Conservation (phyloP, 2,797 vertebrate genomes). For the Chlorospingus flavigularis region DNA sequence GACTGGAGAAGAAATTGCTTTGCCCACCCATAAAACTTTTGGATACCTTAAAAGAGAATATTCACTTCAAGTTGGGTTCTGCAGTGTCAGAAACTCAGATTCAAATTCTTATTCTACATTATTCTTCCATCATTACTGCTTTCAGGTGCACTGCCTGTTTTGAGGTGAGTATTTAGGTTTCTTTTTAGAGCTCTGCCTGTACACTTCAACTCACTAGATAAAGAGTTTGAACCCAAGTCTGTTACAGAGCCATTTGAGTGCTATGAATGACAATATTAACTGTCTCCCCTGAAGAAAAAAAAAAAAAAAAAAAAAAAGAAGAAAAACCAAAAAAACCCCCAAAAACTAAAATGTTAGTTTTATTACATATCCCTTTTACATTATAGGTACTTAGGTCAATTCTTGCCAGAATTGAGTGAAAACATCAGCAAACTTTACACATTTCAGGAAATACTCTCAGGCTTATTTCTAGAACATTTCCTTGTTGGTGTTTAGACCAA, state of each 20-base stretch:
- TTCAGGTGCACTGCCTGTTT: not conserved
- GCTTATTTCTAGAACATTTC: not conserved
- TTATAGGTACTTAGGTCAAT: not conserved
- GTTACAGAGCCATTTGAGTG: not conserved
- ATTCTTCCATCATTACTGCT: not conserved
- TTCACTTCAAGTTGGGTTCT: not conserved
- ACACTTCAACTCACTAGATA: not conserved
- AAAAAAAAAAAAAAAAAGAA: not conserved
- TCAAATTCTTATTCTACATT: not conserved
- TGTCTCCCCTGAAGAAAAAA: not conserved
- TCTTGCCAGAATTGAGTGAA: not conserved
- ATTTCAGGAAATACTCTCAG: not conserved
- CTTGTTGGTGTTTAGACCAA: not conserved
- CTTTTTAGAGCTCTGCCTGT: not conserved
- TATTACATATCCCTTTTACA: not conserved
- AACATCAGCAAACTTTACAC: not conserved
- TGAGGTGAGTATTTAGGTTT: not conserved
- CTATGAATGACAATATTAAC: not conserved
- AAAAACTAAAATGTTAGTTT: not conserved
- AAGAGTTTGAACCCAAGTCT: not conserved
- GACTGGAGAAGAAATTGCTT: not conserved
- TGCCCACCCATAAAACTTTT: not conserved
- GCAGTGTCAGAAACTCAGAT: not conserved
- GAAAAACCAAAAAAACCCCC: not conserved
- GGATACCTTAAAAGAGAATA: not conserved